Conservation (phyloP, 2,113 vertebrate species). For the Misgurnus anguillicaudatus region DNA sequence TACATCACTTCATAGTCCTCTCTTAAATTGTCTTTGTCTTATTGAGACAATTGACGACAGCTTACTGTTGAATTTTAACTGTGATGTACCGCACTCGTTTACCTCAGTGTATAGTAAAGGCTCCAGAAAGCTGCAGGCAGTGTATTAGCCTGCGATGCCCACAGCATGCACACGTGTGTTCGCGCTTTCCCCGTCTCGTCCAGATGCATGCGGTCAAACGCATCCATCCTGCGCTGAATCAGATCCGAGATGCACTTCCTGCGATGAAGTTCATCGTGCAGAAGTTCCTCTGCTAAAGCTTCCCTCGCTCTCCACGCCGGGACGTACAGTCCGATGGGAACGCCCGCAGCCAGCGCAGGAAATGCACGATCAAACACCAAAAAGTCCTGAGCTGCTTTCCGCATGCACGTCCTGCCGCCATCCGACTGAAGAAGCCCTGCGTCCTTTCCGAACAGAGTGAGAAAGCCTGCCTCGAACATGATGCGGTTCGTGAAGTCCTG, state of each 20-base stretch:
- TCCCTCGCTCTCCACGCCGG: constrained; percentile 57
- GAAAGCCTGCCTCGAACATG: constrained; percentile 66
- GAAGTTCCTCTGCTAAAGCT: constrained; percentile 52
- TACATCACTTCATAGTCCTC: too few species aligned
- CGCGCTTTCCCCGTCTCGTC: constrained; percentile 61
- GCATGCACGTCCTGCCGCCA: constrained; percentile 26
- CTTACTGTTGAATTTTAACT: too few species aligned
- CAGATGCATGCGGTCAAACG: constrained; percentile 56
- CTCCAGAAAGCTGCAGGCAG: constrained; percentile 65
- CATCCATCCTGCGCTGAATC: constrained; percentile 59
- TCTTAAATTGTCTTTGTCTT: too few species aligned
- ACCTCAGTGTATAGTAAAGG: constrained; percentile 64
- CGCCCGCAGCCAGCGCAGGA: constrained; percentile 56
- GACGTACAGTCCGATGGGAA: constrained; percentile 55
- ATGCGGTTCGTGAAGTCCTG: constrained; percentile 58
- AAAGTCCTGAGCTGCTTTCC: constrained; percentile 53
- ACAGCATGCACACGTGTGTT: constrained; percentile 60
- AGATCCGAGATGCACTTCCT: constrained; percentile 56
- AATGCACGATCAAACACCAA: constrained; percentile 59
- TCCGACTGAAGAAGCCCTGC: neutral
- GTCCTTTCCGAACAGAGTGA: constrained; percentile 63
- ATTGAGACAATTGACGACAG: too few species aligned
- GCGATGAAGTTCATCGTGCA: constrained; percentile 49
- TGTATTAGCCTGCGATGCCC: constrained; percentile 67
- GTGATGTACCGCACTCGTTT: neutral